phyloP scores from a whole-genome alignment of 2,888 invertebrate species.

The Agapostemon virescens region DNA sequence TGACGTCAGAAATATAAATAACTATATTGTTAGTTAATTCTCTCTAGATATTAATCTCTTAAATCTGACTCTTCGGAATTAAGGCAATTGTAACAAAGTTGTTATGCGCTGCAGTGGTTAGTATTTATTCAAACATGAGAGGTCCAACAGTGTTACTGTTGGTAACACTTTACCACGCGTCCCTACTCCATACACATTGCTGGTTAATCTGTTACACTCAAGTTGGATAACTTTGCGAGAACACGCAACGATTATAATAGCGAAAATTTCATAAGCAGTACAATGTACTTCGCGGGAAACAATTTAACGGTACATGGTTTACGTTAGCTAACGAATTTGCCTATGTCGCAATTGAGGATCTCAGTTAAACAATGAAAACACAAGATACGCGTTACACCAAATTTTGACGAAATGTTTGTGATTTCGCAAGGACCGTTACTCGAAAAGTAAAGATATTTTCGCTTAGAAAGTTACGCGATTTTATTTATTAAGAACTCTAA shows the following conservation, averaged over 20 bases:
- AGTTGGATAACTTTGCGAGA: background rate
- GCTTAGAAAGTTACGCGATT: too few species aligned
- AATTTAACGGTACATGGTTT: background rate
- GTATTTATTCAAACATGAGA: background rate
- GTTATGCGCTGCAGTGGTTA: background rate
- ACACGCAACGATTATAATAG: conserved; percentile 10
- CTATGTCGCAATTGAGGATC: background rate
- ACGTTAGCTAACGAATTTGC: background rate
- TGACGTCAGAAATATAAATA: background rate
- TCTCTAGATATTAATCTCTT: background rate
- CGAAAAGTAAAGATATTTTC: too few species aligned
- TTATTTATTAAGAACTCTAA: too few species aligned
- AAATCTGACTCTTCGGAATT: background rate
- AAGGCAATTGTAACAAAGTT: background rate
- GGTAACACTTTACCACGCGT: background rate
- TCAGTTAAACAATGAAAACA: background rate
- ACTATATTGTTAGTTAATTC: background rate
- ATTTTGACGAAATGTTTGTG: background rate
- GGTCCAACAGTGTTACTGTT: background rate
- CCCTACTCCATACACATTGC: background rate
- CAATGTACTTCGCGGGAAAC: conserved; percentile 11
- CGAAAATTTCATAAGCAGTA: conserved; percentile 3
- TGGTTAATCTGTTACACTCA: conserved; percentile 4
- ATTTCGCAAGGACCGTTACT: background rate
- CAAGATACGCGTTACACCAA: background rate